Evolutionary conservation across 1,140 invertebrate species (phyloP).

Genomic region (Drosophila repletoides): DNA sequence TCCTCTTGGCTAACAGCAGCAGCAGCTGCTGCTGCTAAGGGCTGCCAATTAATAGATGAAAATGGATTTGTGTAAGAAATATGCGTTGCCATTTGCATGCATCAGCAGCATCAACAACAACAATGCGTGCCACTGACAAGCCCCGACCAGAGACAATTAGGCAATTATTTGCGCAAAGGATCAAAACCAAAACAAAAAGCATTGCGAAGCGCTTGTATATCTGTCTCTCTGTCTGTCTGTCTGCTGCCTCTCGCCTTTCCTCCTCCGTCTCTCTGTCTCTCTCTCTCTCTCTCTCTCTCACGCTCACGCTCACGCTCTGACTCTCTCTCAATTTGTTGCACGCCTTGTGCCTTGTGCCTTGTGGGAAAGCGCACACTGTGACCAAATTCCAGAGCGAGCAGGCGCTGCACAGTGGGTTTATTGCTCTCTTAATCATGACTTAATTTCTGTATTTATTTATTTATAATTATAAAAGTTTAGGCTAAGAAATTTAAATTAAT

Average conservation of each 20-base stretch:
- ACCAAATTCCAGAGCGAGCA: constrained; percentile 36
- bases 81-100: constrained; percentile 69
- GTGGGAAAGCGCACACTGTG: constrained; percentile 47
- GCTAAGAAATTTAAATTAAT: no score
- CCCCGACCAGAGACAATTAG: constrained; percentile 76
- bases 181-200: constrained; percentile 79
- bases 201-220: no score
- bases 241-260: not conserved
- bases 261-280: not conserved
- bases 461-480: no score
- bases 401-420: not conserved
- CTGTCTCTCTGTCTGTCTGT: constrained; percentile 23
- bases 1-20: constrained; percentile 23
- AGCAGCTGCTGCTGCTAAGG: constrained; percentile 51
- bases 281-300: not conserved
- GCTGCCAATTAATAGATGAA: constrained; percentile 76
- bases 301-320: not conserved
- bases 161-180: constrained; percentile 82
- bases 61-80: constrained; percentile 78
- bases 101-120: constrained; percentile 1
- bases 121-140: constrained; percentile 41
- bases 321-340: not conserved
- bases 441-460: no score
- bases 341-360: not conserved
- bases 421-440: no score